Base-by-base conservation (phyloP, 2,888 invertebrate species). In the Agrochola lota region DNA sequence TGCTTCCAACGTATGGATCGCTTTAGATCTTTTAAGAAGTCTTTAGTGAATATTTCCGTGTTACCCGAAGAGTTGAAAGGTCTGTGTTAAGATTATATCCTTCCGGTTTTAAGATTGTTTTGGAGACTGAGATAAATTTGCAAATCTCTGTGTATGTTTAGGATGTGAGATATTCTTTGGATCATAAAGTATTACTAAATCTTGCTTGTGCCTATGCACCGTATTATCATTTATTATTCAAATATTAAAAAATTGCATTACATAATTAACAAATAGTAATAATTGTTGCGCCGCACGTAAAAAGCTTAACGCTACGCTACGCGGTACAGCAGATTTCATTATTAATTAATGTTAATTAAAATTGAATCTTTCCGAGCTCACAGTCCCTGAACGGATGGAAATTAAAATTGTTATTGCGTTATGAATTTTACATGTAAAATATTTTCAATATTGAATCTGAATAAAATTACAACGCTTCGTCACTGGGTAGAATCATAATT, bases 341-440 rank as follows among this genome's bases (percentile, higher is more conserved):
- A 71, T 71, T 77, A 81, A 85, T 83, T 63, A 69, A 85, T 69
- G 67, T 57, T 82, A 74, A 85, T 81, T 71, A 69, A 68, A 67
- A 62, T 78, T 69, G 63, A 57, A 68, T 68, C 55, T 85, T 62
- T 81, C 67, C 30, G 49, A 71, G 35, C 85, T 30, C 52, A 30
- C 35, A 26, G 69, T 55, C 71, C 40, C 77, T 77, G 82, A 66
- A 77, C 70, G 68, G 71, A 69, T 60, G 35, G 4, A 52, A 43
- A 52, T 70, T 62, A 35, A 67, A 81, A 79, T 57, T 72, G n/a
- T 71, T 46, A 84, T 69, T 55, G 59, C 40, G 67, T 20, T 49
- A 62, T 80, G 57, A 52, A 64, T 64, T 71, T 81, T 59, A 71
- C 26, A 35, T 63, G 49, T 68, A 15, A 83, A 71, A 46, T 64